Conservation (phyloP, 2,888 invertebrate species). For the Mycalesis mineus region DNA sequence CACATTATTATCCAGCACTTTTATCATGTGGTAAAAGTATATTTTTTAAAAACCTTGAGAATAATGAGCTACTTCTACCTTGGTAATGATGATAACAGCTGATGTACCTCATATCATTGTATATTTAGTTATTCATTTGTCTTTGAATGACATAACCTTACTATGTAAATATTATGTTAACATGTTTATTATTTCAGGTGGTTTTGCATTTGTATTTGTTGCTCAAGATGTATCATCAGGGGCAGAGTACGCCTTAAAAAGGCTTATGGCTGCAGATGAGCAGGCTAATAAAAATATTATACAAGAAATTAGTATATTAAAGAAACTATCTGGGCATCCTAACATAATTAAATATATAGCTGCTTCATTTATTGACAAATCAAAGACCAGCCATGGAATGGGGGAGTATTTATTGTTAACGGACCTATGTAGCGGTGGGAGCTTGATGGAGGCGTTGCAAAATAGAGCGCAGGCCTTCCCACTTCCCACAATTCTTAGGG, state of each 20-base stretch:
- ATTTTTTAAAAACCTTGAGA: too few species aligned
- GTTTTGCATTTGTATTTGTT: conserved; percentile 96
- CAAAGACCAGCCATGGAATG: conserved; percentile 87
- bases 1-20: too few species aligned
- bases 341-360: conserved; percentile 94
- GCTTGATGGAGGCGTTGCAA: conserved; percentile 82
- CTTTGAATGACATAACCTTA: neutral
- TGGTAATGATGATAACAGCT: neutral
- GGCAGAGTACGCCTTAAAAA: conserved; percentile 95
- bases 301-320: conserved; percentile 90
- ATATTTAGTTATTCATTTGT: neutral
- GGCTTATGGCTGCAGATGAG: conserved; percentile 89
- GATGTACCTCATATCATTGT: neutral
- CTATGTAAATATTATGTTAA: too few species aligned
- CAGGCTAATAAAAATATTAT: conserved; percentile 87
- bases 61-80: too few species aligned
- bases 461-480: conserved; percentile 80
- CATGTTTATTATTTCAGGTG: conserved; percentile 82
- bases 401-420: conserved; percentile 94
- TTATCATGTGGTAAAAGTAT: too few species aligned
- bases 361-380: conserved; percentile 88
- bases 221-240: conserved; percentile 92
- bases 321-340: conserved; percentile 93
- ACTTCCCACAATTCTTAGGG: conserved; percentile 84
- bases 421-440: conserved; percentile 93